Percentiles rank a stretch among this genome's conserved stretches.
These are phyloP conservation scores for Gryllus bimaculatus DNA, from an alignment of 1,140 invertebrate species.

Conservation along the genomic window DNA sequence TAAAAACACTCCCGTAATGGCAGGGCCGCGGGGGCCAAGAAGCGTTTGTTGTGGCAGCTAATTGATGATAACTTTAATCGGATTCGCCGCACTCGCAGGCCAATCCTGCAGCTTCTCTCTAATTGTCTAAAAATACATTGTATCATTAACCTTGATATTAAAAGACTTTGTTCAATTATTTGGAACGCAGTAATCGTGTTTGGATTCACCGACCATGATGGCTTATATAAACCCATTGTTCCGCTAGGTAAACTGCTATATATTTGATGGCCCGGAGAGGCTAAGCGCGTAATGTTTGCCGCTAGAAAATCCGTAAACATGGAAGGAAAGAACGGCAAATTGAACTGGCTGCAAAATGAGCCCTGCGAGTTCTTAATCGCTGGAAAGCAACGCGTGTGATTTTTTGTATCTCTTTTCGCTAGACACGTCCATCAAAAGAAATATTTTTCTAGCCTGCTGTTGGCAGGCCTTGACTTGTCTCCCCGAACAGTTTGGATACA, in stretches of 20 bases:
- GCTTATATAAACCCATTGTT: conserved; percentile 5
- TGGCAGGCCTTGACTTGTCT: no score
- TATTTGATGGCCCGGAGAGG: neutral
- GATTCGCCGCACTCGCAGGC: neutral
- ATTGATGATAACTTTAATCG: conserved; percentile 1
- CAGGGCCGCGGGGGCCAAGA: neutral
- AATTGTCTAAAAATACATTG: conserved; percentile 6
- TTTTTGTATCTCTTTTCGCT: no score
- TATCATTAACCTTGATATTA: conserved; percentile 6
- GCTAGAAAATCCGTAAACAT: neutral
- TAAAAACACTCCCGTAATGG: neutral
- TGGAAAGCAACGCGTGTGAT: no score
- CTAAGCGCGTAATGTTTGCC: neutral
- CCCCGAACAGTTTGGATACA: no score
- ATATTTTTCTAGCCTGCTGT: no score
- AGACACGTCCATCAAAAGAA: no score
- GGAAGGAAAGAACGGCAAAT: neutral
- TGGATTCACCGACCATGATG: neutral
- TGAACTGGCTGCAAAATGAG: neutral
- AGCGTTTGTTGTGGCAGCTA: neutral
- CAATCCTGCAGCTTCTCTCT: neutral
- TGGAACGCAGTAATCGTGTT: neutral
- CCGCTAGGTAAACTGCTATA: conserved; percentile 3
- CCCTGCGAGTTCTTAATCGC: no score
- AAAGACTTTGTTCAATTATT: conserved; percentile 6